These are phyloP conservation scores for Loripinus fragilis DNA, from an alignment of 2,888 invertebrate genomes.

Conservation along the genomic window DNA sequence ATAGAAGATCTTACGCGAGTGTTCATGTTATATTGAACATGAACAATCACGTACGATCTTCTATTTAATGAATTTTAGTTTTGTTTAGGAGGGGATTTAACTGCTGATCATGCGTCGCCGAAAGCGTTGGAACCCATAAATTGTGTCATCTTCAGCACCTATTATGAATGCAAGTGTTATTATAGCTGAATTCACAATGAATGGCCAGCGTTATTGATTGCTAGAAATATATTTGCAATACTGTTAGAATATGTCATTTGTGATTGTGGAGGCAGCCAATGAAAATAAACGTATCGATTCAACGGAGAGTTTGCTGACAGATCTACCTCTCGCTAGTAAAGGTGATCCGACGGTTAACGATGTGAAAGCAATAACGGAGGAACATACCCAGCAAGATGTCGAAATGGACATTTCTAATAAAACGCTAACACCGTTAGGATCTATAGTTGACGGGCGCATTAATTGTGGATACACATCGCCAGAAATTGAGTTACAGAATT, in stretches of 20 bases:
- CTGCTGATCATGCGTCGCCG: too few species aligned
- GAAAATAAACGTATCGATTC: slow-evolving; percentile 79
- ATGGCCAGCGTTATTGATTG: too few species aligned
- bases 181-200: too few species aligned
- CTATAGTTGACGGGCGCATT: slow-evolving; percentile 72
- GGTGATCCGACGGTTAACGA: neutral
- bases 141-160: too few species aligned
- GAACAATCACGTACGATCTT: too few species aligned
- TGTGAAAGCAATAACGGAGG: neutral
- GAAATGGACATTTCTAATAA: slow-evolving; percentile 37
- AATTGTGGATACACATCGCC: slow-evolving; percentile 80
- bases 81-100: too few species aligned
- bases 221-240: slow-evolving; percentile 9
- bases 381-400: slow-evolving; percentile 27
- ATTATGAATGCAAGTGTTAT: too few species aligned
- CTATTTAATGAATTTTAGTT: too few species aligned
- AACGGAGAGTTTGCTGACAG: slow-evolving; percentile 71
- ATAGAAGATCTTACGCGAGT: too few species aligned
- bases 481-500: slow-evolving; percentile 79
- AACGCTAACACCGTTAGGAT: neutral
- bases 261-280: slow-evolving; percentile 78
- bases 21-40: too few species aligned
- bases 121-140: too few species aligned
- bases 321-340: slow-evolving; percentile 32
- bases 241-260: slow-evolving; percentile 74